Evolutionary conservation across 2,888 invertebrate species (phyloP), one percentile per base, ranked within the genome.

Genomic region (Harpalus rufipes): DNA sequence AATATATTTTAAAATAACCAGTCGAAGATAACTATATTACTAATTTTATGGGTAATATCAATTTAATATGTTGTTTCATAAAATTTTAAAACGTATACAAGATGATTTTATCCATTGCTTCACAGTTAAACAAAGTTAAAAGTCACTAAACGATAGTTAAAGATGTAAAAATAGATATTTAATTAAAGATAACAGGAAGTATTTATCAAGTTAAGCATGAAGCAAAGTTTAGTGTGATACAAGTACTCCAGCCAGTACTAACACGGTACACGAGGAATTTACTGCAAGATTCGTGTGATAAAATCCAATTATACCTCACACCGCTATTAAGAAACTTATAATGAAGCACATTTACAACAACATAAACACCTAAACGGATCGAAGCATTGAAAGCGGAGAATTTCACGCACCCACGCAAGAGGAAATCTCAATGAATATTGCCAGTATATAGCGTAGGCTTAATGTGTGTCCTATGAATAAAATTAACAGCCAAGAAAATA

Each of bases 351-450:
- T 82, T 82, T 82, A 82, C 82, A 82, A 72, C 51, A 82, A 72
- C 68, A 82, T 82, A 82, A 82, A 82, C 82, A 82, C 82, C 72
- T 82, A 82, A 82, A 82, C 82, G 72, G 58, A 82, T 82, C 68
- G 82, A 82, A 82, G 14, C 82, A 82, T 51, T 82, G 72, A 72
- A 65, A 63, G 51, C 14, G 16, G 39, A 14, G 72, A 68, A 82
- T 82, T 82, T 58, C 72, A 51, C 18, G 25, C 81, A 82, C 82
- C 72, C 68, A 82, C 68, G 44, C 72, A 16, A 68, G 25, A 8
- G 41, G 14, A 44, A 44, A 74, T 74, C 41, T 74, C 72, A 74
- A 74, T 74, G 72, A 74, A 74, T 74, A 72, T 72, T 44, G 72
- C 44, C 14, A n/a, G 68, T 1, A 21, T 12, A 65, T 65, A 14